Percentiles rank a stretch among this genome's conserved stretches.
Conservation (phyloP, 2,888 invertebrate genomes). For the Drosophila kuntzei region DNA sequence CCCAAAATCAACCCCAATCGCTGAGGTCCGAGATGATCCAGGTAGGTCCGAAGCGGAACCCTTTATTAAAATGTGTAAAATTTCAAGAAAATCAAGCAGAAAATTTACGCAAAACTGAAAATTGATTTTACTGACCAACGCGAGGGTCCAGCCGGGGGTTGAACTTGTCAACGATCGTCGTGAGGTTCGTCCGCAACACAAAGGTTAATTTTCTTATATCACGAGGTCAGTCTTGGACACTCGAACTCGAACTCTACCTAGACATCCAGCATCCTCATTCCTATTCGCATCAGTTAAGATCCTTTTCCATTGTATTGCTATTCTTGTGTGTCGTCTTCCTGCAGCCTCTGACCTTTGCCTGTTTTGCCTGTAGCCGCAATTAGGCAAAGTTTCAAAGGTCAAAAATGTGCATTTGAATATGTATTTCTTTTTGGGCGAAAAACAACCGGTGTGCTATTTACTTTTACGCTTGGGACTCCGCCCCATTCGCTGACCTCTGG, state of each 20-base stretch:
- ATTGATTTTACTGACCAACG: slow-evolving; percentile 49
- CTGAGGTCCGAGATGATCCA: slow-evolving; percentile 22
- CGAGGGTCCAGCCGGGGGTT: slow-evolving; percentile 51
- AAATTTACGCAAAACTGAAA: slow-evolving; percentile 65
- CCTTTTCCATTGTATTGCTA: slow-evolving; percentile 15
- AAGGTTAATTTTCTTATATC: slow-evolving; percentile 76
- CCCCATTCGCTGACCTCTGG: slow-evolving; percentile 50
- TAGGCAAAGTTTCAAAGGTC: slow-evolving; percentile 70
- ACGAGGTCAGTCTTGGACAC: slow-evolving; percentile 69
- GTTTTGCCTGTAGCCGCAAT: slow-evolving; percentile 68
- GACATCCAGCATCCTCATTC: slow-evolving; percentile 26
- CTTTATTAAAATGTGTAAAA: slow-evolving; percentile 62
- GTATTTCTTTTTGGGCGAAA: slow-evolving; percentile 21
- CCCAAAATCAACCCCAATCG: slow-evolving; percentile 63
- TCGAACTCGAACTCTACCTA: slow-evolving; percentile 58
- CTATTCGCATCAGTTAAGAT: slow-evolving; percentile 33
- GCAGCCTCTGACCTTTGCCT: slow-evolving; percentile 71
- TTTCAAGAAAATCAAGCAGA: slow-evolving; percentile 74
- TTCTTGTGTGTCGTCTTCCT: slow-evolving; percentile 44
- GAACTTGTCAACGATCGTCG: slow-evolving; percentile 60
- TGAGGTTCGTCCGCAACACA: slow-evolving; percentile 34
- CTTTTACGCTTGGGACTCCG: slow-evolving; percentile 27
- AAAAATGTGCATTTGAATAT: slow-evolving; percentile 70
- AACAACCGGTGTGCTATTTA: slow-evolving; percentile 35
- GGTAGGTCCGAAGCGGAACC: slow-evolving; percentile 49